These are phyloP conservation scores for Zonitis immaculata DNA, from an alignment of 2,888 invertebrate species.

Conservation along the genomic window DNA sequence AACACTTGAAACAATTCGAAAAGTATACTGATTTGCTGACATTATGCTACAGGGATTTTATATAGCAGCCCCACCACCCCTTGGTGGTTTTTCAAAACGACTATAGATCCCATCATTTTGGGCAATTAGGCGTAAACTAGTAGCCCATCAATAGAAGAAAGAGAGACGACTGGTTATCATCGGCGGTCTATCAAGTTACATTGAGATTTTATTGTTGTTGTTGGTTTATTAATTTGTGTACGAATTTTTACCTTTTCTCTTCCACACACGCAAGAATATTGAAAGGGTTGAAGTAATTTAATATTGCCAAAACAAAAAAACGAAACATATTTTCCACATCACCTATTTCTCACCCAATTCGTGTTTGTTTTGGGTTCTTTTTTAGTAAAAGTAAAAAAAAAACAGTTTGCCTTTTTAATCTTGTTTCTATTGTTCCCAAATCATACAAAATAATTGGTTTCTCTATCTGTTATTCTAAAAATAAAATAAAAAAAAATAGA, in stretches of 20 bases:
- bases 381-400: background rate
- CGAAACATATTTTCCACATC: background rate
- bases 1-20: slow-evolving; percentile 11
- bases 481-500: no score
- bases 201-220: background rate
- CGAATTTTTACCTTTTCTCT: background rate
- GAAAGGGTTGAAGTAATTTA: background rate
- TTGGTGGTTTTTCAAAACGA: slow-evolving; percentile 19
- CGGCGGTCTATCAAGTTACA: background rate
- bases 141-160: slow-evolving; percentile 22
- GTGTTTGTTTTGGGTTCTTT: no score
- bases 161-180: slow-evolving; percentile 6
- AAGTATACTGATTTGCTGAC: slow-evolving; percentile 15
- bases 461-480: no score
- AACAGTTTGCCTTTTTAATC: background rate
- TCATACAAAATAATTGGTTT: no score
- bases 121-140: slow-evolving; percentile 45
- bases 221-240: background rate
- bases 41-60: slow-evolving; percentile 30
- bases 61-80: slow-evolving; percentile 31
- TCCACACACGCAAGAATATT: no score
- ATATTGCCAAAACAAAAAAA: background rate
- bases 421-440: background rate
- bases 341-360: background rate
- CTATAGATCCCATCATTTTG: slow-evolving; percentile 39